Base-by-base conservation (phyloP, 2,797 vertebrate genomes). In the Centroberyx gerrardi region DNA sequence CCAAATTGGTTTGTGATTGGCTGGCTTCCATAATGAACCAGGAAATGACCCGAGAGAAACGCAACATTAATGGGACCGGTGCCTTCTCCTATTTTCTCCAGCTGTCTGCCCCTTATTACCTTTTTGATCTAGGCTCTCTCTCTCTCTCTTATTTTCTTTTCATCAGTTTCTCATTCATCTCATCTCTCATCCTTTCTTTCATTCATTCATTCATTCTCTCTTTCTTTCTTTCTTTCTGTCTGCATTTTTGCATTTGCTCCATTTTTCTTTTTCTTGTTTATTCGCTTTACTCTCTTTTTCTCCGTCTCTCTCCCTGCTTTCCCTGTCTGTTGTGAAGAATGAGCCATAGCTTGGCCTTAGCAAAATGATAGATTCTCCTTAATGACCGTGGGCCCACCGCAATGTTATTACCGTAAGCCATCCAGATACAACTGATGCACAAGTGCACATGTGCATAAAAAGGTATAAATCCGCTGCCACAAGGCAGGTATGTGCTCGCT, bases 351-450 rank as follows among this genome's bases (percentile, higher is more conserved):
- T 75, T 71, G 82, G 88, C 87, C 73, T 68, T 46, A 70, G 80
- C 80, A 84, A 68, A 63, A 79, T 84, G 88, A 90, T 78, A 88
- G 81, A 84, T 90, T 86, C 68, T 72, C 76, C 77, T 78, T 93
- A 91, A 93, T 89, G 87, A 88, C 84, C 83, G 80, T 75, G 78
- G 64, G 48, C 79, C 72, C 8, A 28, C 83, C 55, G 67, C 82
- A 54, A 62, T 66, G 68, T 85, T 86, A 88, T 93, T 91, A 92
- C 84, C 87, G 83, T 88, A 90, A 90, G 87, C 76, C 70, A 86
- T 91, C 76, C 68, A 75, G 71, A 89, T 83, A 85, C 81, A 81
- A 63, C 78, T 63, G 67, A 78, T 80, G 87, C 86, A 76, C 67
- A 77, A 82, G 80, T 76, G 87, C 80, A 87, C 85, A 73, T 80